Conservation (phyloP, 2,888 invertebrate species). For the Hypsopygia costalis region DNA sequence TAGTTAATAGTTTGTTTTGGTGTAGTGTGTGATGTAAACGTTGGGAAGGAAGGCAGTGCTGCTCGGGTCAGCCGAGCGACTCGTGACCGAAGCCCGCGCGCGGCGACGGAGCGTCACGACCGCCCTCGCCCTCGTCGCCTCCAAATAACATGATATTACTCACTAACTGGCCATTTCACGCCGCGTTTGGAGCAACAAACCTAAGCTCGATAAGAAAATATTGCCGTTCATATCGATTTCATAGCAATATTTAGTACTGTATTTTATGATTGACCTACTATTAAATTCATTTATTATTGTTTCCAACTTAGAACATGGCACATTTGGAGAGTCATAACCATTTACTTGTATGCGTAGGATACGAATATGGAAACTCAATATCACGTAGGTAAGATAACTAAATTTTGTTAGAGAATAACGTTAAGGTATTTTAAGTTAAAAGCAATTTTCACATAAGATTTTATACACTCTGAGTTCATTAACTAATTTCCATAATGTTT, state of each 20-base stretch:
- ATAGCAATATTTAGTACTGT: not conserved
- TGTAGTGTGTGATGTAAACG: not conserved
- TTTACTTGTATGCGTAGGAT: no score
- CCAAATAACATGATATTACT: slow-evolving; percentile 76
- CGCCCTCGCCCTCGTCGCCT: slow-evolving; percentile 60
- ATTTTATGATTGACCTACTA: no score
- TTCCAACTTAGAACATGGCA: no score
- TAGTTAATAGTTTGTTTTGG: not conserved
- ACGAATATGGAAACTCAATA: no score
- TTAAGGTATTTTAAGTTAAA: no score
- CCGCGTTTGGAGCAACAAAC: slow-evolving; percentile 54
- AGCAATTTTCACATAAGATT: no score
- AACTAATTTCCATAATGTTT: no score
- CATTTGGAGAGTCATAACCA: no score
- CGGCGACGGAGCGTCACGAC: slow-evolving; percentile 59
- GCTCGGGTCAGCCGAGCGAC: slow-evolving; percentile 68
- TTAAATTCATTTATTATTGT: no score
- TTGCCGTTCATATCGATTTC: not conserved
- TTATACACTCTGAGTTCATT: no score
- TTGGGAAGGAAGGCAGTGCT: slow-evolving; percentile 29
- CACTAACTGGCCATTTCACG: slow-evolving; percentile 77
- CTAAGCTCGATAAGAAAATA: slow-evolving; percentile 20
- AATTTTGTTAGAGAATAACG: no score
- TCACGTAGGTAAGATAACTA: no score
- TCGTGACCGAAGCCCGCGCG: slow-evolving; percentile 66